Evolutionary conservation across 1,140 invertebrate species (phyloP), one percentile per base, ranked within the genome.

Genomic region (Drosophila biarmipes): DNA sequence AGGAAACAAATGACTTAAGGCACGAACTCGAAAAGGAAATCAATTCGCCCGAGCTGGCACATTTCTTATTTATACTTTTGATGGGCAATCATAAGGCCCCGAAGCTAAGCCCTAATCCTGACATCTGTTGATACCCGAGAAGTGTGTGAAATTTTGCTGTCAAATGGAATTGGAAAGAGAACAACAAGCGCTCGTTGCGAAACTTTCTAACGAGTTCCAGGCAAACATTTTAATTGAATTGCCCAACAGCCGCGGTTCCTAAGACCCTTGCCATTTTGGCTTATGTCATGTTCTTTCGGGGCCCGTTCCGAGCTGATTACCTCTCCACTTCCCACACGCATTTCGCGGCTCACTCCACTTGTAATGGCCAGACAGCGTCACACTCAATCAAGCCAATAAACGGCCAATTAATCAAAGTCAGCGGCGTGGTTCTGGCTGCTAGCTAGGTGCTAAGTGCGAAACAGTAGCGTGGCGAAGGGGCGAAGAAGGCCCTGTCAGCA

Each of bases 381-480:
- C 57, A 80, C 43, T 74, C 78, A 76, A 72, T 73, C 78, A 62
- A 62, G 72, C 62, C 80, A 84, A 84, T 84, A 78, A 78, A 75
- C 53, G 72, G 42, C 45, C 84, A 76, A 87, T 87, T 82, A 87
- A 87, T 87, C 82, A 87, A 78, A 54, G 82, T 87, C 75, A 56
- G 37, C 17, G 29, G 29, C 19, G 12, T 40, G 64, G 6, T 55
- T 69, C 24, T 34, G 27, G 15, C 3, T 27, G 29, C 11, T 42
- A n/a, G 42, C 24, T 38, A 48, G 53, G 24, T 57, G 58, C 24
- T 40, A 27, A 3, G 6, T 19, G 46, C 27, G 4, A 40, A 31
- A 46, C 67, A 35, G 67, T 27, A 69, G 67, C 51, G 19, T 29
- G 51, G 48, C 62, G 40, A 59, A 61, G 38, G 5, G 0, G 24